These are phyloP conservation scores for Gallinago solitaria DNA, from an alignment of 2,797 vertebrate genomes.

Conservation along the genomic window DNA sequence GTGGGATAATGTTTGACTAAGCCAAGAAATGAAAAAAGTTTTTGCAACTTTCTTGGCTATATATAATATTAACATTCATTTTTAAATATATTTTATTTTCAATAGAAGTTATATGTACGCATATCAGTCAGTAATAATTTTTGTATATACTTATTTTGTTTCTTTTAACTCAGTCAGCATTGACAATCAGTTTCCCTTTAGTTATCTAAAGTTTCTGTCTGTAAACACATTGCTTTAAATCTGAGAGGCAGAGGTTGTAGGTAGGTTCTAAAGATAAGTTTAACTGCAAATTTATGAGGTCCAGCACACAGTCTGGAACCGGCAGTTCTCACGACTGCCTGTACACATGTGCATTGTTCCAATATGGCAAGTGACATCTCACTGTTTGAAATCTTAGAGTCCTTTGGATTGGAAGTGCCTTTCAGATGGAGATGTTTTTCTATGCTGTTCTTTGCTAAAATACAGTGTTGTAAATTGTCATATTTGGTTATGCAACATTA, in stretches of 20 bases:
- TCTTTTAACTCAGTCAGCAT: not conserved
- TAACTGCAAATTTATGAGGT: not conserved
- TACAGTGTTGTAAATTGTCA: not conserved
- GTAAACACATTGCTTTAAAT: not conserved
- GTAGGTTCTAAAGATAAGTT: not conserved
- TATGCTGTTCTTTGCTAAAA: not conserved
- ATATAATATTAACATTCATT: not conserved
- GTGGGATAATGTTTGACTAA: not conserved
- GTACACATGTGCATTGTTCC: not conserved
- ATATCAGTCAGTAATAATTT: not conserved
- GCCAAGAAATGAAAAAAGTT: not conserved
- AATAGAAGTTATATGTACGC: not conserved
- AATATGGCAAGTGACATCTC: not conserved
- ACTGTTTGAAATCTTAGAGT: not conserved
- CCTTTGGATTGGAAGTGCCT: not conserved
- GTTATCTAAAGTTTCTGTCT: not conserved
- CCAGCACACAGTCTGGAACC: rapidly evolving
- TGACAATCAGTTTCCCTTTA: not conserved
- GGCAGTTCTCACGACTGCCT: not conserved
- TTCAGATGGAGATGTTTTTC: not conserved
- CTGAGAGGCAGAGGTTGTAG: not conserved
- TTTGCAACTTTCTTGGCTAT: not conserved
- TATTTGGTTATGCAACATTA: not conserved
- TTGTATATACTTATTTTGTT: not conserved
- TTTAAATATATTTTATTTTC: not conserved